These are phyloP conservation scores for Drosophila kokeensis DNA, from an alignment of 2,888 invertebrate genomes.

Conservation along the genomic window DNA sequence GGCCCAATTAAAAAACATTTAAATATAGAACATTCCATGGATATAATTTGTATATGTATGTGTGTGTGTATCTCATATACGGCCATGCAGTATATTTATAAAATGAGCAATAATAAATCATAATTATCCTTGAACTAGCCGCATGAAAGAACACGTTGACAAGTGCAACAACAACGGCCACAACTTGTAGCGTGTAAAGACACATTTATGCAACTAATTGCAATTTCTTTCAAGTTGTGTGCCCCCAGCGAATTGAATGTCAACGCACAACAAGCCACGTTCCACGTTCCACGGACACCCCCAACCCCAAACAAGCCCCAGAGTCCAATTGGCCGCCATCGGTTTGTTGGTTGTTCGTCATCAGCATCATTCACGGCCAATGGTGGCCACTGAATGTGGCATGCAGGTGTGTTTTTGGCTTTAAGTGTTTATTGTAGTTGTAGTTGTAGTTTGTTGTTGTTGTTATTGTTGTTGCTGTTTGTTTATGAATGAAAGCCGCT, in stretches of 20 bases:
- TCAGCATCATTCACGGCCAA: conserved; percentile 41
- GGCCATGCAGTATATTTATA: conserved; percentile 32
- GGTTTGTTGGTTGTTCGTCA: conserved; percentile 24
- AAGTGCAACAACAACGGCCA: not conserved
- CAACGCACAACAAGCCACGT: conserved; percentile 55
- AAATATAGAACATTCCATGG: conserved; percentile 44
- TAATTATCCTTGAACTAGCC: conserved; percentile 69
- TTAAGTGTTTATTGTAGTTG: conserved; percentile 16
- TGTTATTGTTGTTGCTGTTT: conserved; percentile 10
- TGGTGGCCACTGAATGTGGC: conserved; percentile 71
- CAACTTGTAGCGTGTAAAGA: not conserved
- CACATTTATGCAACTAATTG: conserved; percentile 60
- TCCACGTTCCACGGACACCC: conserved; percentile 50
- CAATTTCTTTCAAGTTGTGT: conserved; percentile 50
- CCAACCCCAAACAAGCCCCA: conserved; percentile 26
- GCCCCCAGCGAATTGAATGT: conserved; percentile 60
- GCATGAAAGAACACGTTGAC: conserved; percentile 27
- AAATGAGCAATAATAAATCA: conserved; percentile 6
- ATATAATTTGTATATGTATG: conserved; percentile 9
- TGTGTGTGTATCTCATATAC: not conserved
- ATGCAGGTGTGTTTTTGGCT: conserved; percentile 69
- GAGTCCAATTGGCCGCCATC: conserved; percentile 22
- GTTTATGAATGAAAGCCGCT: conserved; percentile 52
- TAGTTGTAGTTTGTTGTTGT: not conserved
- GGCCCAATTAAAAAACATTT: conserved; percentile 36